Base-by-base conservation (phyloP, 1,140 invertebrate genomes). In the Drosophila athabasca region DNA sequence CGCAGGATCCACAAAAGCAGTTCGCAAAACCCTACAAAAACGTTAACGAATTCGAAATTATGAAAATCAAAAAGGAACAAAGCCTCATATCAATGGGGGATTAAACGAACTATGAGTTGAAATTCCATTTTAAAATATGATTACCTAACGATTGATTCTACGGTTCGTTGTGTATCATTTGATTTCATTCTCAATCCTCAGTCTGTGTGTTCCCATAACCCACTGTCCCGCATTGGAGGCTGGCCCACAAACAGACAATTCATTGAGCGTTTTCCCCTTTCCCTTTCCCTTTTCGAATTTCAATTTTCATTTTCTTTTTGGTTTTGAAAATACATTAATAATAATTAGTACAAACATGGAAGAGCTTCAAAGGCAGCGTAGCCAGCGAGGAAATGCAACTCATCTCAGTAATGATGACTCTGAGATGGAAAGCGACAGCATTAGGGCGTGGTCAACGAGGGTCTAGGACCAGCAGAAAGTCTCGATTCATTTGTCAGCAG, bases 241-340 rank as follows among this genome's bases (percentile, higher is more conserved):
- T 11, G 49, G 43, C 64, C 65, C 55, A 71, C 49, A 72, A 72
- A 72, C 48, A 29, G 31, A 24, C 61, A 65, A 65, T 48, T 68
- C 64, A 69, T 57, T 69, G 43, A 17, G 50, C 7, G 43, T 44
- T 72, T 71, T 67, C 61, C 62, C 35, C 31, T 66, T 67, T 45
- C 6, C 26, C 19, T 39, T 24, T 24, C 24, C 24, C 24, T 31
- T 31, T 29, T 41, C 15, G 11, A 13, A 39, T 39, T 39, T 39
- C 35, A 13, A 13, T 13, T 39, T 39, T 39, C 35, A 39, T 13
- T 39, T 13, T 39, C 19, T 9, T 24, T 24, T 49, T 26, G n/a
- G 22, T 46, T 76, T 76, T 69, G 51, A 61, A 62, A 76, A 62
- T 52, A 8, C 73, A 76, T 76, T 76, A 76, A 76, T 76, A 76